phyloP scores from a whole-genome alignment of 1,140 invertebrate genomes.

The Aleiodes sp. region DNA sequence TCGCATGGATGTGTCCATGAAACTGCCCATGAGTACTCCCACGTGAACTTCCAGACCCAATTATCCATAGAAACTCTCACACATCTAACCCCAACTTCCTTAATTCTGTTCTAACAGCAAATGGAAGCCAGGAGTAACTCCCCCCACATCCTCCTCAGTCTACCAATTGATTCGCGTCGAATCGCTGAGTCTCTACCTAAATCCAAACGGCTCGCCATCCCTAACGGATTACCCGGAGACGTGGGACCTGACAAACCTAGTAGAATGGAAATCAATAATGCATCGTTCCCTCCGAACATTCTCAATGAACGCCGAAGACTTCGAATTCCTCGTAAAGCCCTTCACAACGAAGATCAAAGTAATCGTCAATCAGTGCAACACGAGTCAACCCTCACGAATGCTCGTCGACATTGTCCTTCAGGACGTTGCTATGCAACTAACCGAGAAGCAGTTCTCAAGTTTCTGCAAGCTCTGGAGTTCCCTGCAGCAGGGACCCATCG shows the following conservation, averaged over 20 bases:
- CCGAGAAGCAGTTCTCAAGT: constrained; percentile 77
- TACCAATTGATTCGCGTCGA: constrained; percentile 83
- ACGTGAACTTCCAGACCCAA: too few relatives aligned
- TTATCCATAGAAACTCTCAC: too few relatives aligned
- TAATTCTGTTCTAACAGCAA: constrained; percentile 73
- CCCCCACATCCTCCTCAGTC: constrained; percentile 72
- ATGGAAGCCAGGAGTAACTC: constrained; percentile 80
- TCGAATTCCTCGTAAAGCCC: constrained; percentile 80
- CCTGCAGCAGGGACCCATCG: constrained; percentile 75
- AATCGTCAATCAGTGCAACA: constrained; percentile 78
- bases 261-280: constrained; percentile 77
- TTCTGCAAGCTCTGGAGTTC: constrained; percentile 74
- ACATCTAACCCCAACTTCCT: not conserved
- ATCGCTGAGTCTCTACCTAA: constrained; percentile 82
- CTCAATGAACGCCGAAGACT: constrained; percentile 76
- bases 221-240: constrained; percentile 62
- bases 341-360: constrained; percentile 83
- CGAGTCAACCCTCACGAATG: constrained; percentile 76
- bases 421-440: constrained; percentile 79
- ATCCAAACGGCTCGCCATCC: constrained; percentile 69
- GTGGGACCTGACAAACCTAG: constrained; percentile 70
- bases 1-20: too few relatives aligned
- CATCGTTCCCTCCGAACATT: constrained; percentile 79
- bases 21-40: too few relatives aligned
- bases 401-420: constrained; percentile 80